Percentiles rank a stretch among this genome's conserved stretches.
These are phyloP conservation scores for Leptodactylus fallax DNA, from an alignment of 2,797 vertebrate genomes.

Conservation along the genomic window DNA sequence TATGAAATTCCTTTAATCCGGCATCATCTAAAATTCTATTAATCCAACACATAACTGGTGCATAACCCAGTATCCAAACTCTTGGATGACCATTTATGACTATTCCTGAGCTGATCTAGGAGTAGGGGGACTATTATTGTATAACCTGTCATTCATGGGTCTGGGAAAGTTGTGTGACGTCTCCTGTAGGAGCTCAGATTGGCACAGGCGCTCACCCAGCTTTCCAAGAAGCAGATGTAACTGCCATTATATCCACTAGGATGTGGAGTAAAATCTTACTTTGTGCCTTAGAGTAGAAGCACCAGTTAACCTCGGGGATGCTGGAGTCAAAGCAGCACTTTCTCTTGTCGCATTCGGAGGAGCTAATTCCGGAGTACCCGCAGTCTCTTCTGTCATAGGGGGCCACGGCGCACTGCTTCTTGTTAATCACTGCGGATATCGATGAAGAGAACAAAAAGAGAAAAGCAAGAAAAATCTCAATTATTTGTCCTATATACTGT, in stretches of 20 bases:
- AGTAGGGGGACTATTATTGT: neutral
- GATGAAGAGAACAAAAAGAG: neutral
- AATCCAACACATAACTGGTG: too few relatives aligned
- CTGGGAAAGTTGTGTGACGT: neutral
- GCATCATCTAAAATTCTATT: too few relatives aligned
- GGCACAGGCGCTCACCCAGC: neutral
- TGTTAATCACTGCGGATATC: neutral
- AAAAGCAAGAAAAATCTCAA: neutral
- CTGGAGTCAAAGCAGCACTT: constrained; percentile 55
- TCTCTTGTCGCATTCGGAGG: constrained; percentile 19
- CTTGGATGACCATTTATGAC: too few relatives aligned
- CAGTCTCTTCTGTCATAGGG: constrained; percentile 33
- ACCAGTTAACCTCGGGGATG: constrained; percentile 38
- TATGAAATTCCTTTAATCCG: neutral
- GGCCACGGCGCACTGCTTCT: neutral
- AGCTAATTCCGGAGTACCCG: constrained; percentile 36
- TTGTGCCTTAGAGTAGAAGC: constrained; percentile 31
- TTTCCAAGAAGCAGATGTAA: neutral
- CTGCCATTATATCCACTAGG: too few relatives aligned
- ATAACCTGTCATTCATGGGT: neutral
- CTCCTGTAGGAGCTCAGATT: neutral
- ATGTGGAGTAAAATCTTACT: neutral
- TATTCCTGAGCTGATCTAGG: neutral
- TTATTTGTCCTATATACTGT: neutral
- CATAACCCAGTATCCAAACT: too few relatives aligned